Evolutionary conservation across 1,140 invertebrate species (phyloP).

Genomic region (Zeugodacus cucurbitae): DNA sequence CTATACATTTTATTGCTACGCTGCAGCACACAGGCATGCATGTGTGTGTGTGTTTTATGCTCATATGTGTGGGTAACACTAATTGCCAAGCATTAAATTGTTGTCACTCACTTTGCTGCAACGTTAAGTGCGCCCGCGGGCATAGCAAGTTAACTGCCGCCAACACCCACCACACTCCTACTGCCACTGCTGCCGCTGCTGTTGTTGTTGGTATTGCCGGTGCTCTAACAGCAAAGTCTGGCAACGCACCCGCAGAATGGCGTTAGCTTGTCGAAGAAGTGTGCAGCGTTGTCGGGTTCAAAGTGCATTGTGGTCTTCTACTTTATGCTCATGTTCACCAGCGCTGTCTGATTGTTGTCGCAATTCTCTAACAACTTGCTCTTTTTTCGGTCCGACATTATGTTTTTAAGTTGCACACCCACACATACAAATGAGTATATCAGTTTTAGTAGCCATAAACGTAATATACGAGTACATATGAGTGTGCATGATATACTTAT

Average conservation of each 20-base stretch:
- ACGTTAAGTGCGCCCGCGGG: conserved; percentile 36
- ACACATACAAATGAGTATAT: not conserved
- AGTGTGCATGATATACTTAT: not conserved
- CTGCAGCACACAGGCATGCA: not conserved
- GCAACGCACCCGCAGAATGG: not conserved
- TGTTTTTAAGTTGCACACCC: not conserved
- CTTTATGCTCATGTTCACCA: conserved; percentile 32
- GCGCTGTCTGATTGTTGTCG: conserved; percentile 12
- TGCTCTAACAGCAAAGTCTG: not conserved
- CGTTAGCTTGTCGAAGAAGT: conserved; percentile 14
- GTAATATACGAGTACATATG: no score
- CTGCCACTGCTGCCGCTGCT: not conserved
- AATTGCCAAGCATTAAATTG: conserved; percentile 38
- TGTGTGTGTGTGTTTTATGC: not conserved
- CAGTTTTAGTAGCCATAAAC: no score
- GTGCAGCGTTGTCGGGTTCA: conserved; percentile 15
- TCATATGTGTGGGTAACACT: not conserved
- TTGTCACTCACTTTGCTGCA: conserved; percentile 32
- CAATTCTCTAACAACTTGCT: conserved; percentile 32
- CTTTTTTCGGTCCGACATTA: not conserved
- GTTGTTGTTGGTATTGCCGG: no score
- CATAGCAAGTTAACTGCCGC: conserved; percentile 9
- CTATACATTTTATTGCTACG: not conserved
- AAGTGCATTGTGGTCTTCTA: conserved; percentile 27
- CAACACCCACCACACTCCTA: not conserved